phyloP scores from a whole-genome alignment of 2,113 vertebrate species.

The Rattus rattus region DNA sequence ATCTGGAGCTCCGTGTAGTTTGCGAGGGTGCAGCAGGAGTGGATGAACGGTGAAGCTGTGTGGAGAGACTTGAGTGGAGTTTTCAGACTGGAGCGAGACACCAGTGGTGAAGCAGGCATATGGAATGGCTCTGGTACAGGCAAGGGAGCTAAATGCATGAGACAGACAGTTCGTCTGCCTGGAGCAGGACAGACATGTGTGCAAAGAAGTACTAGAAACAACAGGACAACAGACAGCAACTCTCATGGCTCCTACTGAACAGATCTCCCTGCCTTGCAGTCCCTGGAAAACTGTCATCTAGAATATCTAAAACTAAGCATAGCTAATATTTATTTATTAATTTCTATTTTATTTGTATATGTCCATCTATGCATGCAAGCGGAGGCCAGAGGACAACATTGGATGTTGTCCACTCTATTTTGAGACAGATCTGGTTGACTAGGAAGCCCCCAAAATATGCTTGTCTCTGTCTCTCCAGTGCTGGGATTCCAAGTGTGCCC shows the following conservation, averaged over 20 bases:
- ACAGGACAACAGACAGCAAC: accelerated
- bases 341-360: neutral
- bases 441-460: no score
- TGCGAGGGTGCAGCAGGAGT: no score
- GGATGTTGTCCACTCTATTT: neutral
- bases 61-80: no score
- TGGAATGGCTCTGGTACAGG: neutral
- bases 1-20: no score
- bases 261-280: no score
- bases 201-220: neutral
- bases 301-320: neutral
- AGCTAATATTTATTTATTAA: neutral
- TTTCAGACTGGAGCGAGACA: neutral
- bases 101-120: accelerated
- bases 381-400: neutral
- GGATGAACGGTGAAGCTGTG: no score
- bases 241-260: accelerated
- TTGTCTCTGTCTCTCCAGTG: neutral
- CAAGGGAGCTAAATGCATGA: no score
- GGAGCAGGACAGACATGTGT: accelerated
- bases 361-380: neutral
- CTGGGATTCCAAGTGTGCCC: neutral
- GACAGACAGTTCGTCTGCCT: neutral
- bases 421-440: neutral
- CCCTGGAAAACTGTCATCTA: neutral